Base-by-base conservation (phyloP, 2,888 invertebrate species). In the Cryptus viduatorius region DNA sequence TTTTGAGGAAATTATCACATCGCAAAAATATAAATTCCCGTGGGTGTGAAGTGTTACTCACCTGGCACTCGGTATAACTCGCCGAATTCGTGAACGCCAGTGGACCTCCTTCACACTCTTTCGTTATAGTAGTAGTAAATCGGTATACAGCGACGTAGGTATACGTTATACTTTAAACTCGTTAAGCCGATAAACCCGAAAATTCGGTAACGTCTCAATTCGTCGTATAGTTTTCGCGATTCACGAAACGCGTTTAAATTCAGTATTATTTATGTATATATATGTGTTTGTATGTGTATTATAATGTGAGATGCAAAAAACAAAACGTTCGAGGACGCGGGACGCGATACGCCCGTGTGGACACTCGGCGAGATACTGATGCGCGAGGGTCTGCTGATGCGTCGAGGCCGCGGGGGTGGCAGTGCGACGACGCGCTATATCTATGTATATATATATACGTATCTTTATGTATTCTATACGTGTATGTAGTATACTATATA, bases 291-390 rank as follows among this genome's bases (percentile, higher is more conserved):
- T 59, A 3, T 19, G 24, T 65, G 31, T 48, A 12, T 37, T 75
- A 64, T 31, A 64, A 65, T 50, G 65, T 19, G 53, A 56, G 44
- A 65, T 69, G 59, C 31, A 53, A 56, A 75, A 61, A 68, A 19
- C 19, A 72, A 76, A 77, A 19, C 5, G 64, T 42, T 65, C n/a
- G 24, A 67, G 50, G 53, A 65, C 50, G 81, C 78, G 84, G 65
- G 31, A 75, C 81, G 84, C 84, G 84, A 84, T 79, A 79, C 84
- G 81, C 59, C 71, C 79, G 81, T 82, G 79, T 44, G 79, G 82
- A 84, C 79, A 82, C 79, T 84, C 84, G 79, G 84, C 75, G 82
- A 84, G 84, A 84, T 79, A 84, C 84, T 84, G 84, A 78, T 76
- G 84, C 84, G 82, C 84, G 79, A 81, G 72, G 76, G 79, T 79